phyloP scores from a whole-genome alignment of 2,797 vertebrate species.

The Channallabes apus region DNA sequence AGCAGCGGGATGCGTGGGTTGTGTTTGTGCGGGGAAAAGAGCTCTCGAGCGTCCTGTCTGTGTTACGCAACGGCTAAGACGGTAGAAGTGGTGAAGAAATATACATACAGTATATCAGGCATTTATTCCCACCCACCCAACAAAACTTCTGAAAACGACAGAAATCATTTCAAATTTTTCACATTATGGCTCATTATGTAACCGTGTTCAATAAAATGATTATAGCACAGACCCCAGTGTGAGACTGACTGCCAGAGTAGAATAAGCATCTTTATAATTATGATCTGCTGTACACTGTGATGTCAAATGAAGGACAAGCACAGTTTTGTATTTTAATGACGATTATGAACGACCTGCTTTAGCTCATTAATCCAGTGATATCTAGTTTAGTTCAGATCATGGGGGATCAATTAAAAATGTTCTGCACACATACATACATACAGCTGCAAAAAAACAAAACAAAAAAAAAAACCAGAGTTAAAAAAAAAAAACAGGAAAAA shows the following conservation, averaged over 20 bases:
- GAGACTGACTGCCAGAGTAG: not conserved
- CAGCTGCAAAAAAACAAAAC: too few species aligned
- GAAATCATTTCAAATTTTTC: not conserved
- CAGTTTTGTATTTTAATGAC: not conserved
- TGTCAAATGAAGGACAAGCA: not conserved
- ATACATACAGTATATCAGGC: not conserved
- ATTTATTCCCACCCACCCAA: not conserved
- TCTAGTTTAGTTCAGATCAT: not conserved
- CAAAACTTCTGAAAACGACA: not conserved
- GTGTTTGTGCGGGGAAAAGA: not conserved
- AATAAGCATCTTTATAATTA: not conserved
- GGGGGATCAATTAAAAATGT: not conserved
- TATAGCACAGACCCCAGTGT: not conserved
- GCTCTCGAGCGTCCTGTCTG: not conserved
- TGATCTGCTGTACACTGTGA: not conserved
- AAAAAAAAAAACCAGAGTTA: not conserved
- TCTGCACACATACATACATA: not conserved
- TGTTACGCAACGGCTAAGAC: too few species aligned
- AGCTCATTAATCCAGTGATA: not conserved
- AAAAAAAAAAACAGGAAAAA: not conserved
- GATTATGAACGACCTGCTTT: not conserved
- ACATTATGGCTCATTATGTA: too few species aligned
- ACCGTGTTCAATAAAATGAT: not conserved
- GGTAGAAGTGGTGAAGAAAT: not conserved
- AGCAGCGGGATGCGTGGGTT: not conserved